A percentile compares a stretch with the other conserved stretches of the same genome.
These are phyloP conservation scores for Heliopora coerulea DNA, from an alignment of 92 coral and sea anemone species.

Conservation along the genomic window DNA sequence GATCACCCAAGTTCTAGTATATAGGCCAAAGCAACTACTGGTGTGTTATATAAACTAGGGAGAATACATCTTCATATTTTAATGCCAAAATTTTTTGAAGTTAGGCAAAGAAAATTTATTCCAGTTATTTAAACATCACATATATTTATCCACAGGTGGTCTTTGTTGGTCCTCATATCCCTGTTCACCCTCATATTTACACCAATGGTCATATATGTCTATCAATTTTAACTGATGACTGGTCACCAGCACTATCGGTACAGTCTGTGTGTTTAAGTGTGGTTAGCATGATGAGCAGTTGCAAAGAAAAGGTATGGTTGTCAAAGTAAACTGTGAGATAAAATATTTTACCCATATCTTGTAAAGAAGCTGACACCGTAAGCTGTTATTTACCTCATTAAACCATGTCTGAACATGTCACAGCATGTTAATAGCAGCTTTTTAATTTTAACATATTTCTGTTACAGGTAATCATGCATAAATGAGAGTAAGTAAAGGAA, in stretches of 20 bases:
- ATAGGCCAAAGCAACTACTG: neutral
- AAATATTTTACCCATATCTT: no score
- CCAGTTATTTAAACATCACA: neutral
- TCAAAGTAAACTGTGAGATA: no score
- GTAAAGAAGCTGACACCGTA: no score
- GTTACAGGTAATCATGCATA: no score
- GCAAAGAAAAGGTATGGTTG: conserved; percentile 97
- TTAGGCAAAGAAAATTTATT: neutral
- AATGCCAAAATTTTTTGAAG: neutral
- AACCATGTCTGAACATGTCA: no score
- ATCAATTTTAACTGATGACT: conserved; percentile 94
- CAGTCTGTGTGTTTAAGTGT: conserved; percentile 98
- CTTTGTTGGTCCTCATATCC: conserved; percentile 81
- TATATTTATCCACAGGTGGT: conserved; percentile 61
- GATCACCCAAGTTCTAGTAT: neutral
- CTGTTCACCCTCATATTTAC: conserved; percentile 95
- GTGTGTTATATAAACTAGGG: neutral
- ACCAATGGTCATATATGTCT: conserved; percentile 98
- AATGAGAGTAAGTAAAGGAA: no score
- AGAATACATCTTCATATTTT: no score
- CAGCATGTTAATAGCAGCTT: no score
- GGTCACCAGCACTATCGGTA: conserved; percentile 99
- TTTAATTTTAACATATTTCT: no score
- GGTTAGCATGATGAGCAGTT: conserved; percentile 97
- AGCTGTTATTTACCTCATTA: no score